Base-by-base conservation (phyloP, 2,888 invertebrate species). In the Noctua comes region DNA sequence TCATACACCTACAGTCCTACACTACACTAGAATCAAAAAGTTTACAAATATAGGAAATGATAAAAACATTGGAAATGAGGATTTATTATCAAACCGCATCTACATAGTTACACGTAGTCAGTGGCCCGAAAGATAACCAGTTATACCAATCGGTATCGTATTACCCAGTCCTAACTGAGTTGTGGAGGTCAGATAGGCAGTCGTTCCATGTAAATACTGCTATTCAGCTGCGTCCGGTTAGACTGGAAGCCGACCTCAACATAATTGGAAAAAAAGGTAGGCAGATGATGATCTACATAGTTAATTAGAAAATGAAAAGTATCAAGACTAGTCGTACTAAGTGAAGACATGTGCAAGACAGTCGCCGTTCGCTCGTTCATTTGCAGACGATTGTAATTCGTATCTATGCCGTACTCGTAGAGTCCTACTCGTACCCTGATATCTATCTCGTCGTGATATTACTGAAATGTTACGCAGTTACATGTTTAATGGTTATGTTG, bases 301-400 rank as follows among this genome's bases (percentile, higher is more conserved):
- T 46, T 48, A 27, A 48, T 40, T 13, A 51, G 11, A 64, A 73
- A 70, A n/a, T 68, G 2, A 43, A 66, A 90, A 95, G 92, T 93
- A 95, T 91, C 94, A 94, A 95, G 82, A 90, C 21, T 3, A 11
- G 66, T 11, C 36, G 73, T 80, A 62, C 43, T 81, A 79, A 81
- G 85, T 86, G 86, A 91, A 93, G 93, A 95, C 95, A 95, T 95
- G 95, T 96, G 95, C 89, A 93, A 94, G 94, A 94, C 95, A 93
- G 93, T 91, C 93, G 92, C 90, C 93, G 88, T 85, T 89, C 92
- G 92, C 90, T 93, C 93, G 92, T 94, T 96, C 95, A 95, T 95
- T 96, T 95, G 92, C 92, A 91, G 94, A 93, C 95, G 95, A 93
- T 95, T 95, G 94, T 95, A 95, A 96, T 95, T 94, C 84, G 90